phyloP scores from a whole-genome alignment of 1,140 invertebrate species.

The Drosophila ercepeae region DNA sequence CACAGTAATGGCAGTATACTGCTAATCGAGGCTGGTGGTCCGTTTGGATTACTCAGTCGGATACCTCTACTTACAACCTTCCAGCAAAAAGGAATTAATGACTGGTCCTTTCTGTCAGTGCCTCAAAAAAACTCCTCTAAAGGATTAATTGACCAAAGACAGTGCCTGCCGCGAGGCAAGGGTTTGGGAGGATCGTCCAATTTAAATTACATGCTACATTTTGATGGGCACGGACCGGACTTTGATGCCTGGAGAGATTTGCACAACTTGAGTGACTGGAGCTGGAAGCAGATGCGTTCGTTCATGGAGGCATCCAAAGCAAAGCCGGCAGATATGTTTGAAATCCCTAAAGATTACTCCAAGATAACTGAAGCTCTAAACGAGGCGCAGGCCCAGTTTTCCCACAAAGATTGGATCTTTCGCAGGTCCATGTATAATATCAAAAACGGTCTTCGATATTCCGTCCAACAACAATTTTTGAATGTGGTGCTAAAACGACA shows the following conservation, averaged over 20 bases:
- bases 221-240: constrained; percentile 86
- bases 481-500: constrained; percentile 86
- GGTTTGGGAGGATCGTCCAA: constrained; percentile 89
- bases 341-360: constrained; percentile 62
- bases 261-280: constrained; percentile 85
- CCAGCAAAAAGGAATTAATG: constrained; percentile 87
- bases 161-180: constrained; percentile 88
- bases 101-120: constrained; percentile 87
- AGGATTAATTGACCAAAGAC: constrained; percentile 86
- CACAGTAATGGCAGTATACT: constrained; percentile 86
- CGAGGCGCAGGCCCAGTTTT: constrained; percentile 84
- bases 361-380: constrained; percentile 84
- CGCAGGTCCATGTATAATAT: constrained; percentile 86
- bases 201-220: constrained; percentile 89
- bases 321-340: constrained; percentile 40
- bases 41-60: constrained; percentile 86
- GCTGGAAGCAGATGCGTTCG: constrained; percentile 53
- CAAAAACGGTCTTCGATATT: constrained; percentile 88
- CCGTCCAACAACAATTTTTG: constrained; percentile 88
- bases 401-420: constrained; percentile 83
- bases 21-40: constrained; percentile 89
- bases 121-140: constrained; percentile 87
- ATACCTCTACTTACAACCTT: constrained; percentile 88
- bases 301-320: constrained; percentile 59
- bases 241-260: constrained; percentile 85